phyloP scores from a whole-genome alignment of 2,113 vertebrate species.

The Sisor rabdophorus region DNA sequence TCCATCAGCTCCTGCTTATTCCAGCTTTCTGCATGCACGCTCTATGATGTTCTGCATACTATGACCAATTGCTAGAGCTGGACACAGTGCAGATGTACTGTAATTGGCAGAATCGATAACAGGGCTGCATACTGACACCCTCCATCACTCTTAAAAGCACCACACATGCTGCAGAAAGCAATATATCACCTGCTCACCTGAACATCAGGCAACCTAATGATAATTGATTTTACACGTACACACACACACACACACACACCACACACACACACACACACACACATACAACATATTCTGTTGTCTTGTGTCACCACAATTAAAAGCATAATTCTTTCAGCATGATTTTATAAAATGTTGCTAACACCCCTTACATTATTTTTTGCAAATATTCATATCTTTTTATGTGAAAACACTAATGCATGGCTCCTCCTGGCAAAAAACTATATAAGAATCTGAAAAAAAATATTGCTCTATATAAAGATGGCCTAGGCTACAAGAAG shows the following conservation, averaged over 20 bases:
- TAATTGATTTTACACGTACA: neutral
- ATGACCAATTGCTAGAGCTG: conserved; percentile 25
- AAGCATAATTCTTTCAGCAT: neutral
- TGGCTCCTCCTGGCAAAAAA: too few relatives aligned
- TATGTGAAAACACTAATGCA: too few relatives aligned
- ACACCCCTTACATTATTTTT: too few relatives aligned
- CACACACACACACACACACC: too few relatives aligned
- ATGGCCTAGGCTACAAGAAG: too few relatives aligned
- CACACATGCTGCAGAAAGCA: conserved; percentile 31
- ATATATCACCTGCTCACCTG: conserved; percentile 35
- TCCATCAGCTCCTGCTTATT: conserved; percentile 53
- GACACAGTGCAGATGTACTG: conserved; percentile 51
- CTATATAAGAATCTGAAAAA: too few relatives aligned
- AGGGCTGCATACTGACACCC: conserved; percentile 49
- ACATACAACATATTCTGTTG: too few relatives aligned
- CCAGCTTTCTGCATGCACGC: conserved; percentile 46
- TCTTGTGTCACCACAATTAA: neutral
- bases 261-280: too few relatives aligned
- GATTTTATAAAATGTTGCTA: too few relatives aligned
- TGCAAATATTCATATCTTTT: too few relatives aligned
- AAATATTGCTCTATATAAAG: too few relatives aligned
- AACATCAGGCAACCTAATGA: conserved; percentile 27
- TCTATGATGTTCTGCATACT: conserved; percentile 9
- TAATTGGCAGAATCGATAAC: conserved; percentile 65
- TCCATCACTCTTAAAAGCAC: conserved; percentile 29